Conservation (phyloP, 2,797 vertebrate species). For the Siniperca obscura region DNA sequence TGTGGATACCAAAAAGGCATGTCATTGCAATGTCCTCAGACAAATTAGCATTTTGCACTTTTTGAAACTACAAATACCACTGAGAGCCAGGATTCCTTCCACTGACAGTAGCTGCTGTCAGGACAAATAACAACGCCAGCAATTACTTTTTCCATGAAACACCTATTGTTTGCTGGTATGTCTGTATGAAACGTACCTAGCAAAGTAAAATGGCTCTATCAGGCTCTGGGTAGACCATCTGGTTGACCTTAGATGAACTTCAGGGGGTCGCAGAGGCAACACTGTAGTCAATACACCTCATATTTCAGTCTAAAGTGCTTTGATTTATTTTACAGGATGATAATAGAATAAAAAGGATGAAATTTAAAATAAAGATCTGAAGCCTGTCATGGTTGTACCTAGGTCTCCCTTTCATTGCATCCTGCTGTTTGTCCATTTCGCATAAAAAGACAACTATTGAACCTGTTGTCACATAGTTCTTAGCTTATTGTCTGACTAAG, state of each 20-base stretch:
- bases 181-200: neutral
- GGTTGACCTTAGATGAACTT: conserved; percentile 3
- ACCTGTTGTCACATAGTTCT: neutral
- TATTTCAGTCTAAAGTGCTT: neutral
- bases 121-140: conserved; percentile 1
- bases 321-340: neutral
- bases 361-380: neutral
- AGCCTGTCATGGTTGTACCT: neutral
- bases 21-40: conserved; percentile 30
- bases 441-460: too few relatives aligned
- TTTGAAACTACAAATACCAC: conserved; percentile 28
- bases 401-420: neutral
- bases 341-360: neutral
- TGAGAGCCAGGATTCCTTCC: conserved; percentile 4
- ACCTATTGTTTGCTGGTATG: neutral
- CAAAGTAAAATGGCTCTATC: neutral
- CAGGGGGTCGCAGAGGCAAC: neutral
- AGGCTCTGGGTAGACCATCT: neutral
- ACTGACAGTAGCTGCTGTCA: conserved; percentile 9
- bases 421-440: neutral
- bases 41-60: conserved; percentile 43
- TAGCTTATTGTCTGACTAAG: neutral
- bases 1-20: conserved; percentile 12
- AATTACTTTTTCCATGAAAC: conserved; percentile 18
- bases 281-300: neutral